Evolutionary conservation across 92 coral and sea anemone species (phyloP).

Genomic region (Paramuricea clavata): DNA sequence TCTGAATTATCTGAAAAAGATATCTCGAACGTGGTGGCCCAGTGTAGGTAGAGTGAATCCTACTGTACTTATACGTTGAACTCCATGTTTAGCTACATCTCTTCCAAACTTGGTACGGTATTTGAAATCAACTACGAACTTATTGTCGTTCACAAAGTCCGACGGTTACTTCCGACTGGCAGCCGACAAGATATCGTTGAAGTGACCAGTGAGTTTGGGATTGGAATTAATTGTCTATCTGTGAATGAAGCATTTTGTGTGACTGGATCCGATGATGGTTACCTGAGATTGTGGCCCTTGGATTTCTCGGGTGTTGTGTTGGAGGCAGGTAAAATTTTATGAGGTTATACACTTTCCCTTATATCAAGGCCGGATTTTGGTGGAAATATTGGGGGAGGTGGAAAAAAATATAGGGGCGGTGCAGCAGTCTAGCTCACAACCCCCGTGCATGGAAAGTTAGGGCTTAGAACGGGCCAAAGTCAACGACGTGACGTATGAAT

Average conservation of each 20-base stretch:
- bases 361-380: too few relatives aligned
- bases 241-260: conserved; percentile 95
- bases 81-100: conserved; percentile 73
- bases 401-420: too few relatives aligned
- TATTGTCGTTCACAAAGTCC: conserved; percentile 80
- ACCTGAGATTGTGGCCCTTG: conserved; percentile 89
- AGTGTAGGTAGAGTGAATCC: too few relatives aligned
- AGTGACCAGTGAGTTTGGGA: conserved; percentile 77
- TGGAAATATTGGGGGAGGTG: too few relatives aligned
- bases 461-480: too few relatives aligned
- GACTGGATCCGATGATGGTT: conserved; percentile 97
- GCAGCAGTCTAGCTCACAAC: too few relatives aligned
- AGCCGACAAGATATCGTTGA: conserved; percentile 75
- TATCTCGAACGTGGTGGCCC: neutral
- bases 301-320: conserved; percentile 88
- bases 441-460: too few relatives aligned
- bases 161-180: conserved; percentile 89
- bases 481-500: too few relatives aligned
- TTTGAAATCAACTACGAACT: conserved; percentile 89
- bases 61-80: neutral
- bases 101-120: conserved; percentile 80
- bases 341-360: too few relatives aligned
- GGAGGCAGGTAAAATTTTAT: conserved; percentile 84
- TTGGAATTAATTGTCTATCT: conserved; percentile 80
- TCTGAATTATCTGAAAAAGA: neutral